Base-by-base conservation (phyloP, 2,113 vertebrate species). In the Heterotis niloticus region DNA sequence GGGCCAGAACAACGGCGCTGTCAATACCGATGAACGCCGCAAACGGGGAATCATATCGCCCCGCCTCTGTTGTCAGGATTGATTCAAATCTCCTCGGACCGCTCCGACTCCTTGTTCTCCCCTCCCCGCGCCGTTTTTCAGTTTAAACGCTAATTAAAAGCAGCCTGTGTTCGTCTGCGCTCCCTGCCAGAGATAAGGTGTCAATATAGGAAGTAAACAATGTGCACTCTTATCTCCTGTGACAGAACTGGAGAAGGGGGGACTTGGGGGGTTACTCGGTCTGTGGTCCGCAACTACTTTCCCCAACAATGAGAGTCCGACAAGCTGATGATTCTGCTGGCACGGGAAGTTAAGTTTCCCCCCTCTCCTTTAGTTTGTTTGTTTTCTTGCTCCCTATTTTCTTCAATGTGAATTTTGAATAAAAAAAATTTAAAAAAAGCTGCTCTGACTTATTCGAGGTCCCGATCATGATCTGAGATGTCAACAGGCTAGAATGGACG, bases 111-210 rank as follows among this genome's bases (percentile, higher is more conserved):
- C 24, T 67, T 18, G 57, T 70, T 60, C 28, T 52, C 74, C 28
- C 70, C 71, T 29, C 18, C 68, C 78, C 23, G 67, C 54, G 64
- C 26, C 26, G 59, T 68, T 72, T 71, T 51, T 79, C 77, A 44
- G 74, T 77, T 82, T 83, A 79, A 81, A 83, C 76, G 79, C 81
- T 82, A 84, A 86, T 85, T 85, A 84, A 86, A 80, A 75, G 69
- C 81, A 78, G 80, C 24, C 76, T 69, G 72, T 83, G 68, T 83
- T 86, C 83, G 77, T 76, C 75, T 79, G 79, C 23, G 23, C 73
- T 70, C 62, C 26, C 64, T 23, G 73, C 56, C 10, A 34, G 79
- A 78, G 66, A 57, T 28, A 71, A 82, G 56, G 79, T 83, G 82
- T 83, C 85, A 85, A 82, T 79, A 78, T 67, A 76, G 64, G 79